phyloP scores from a whole-genome alignment of 1,140 invertebrate species.

The Cherax destructor region DNA sequence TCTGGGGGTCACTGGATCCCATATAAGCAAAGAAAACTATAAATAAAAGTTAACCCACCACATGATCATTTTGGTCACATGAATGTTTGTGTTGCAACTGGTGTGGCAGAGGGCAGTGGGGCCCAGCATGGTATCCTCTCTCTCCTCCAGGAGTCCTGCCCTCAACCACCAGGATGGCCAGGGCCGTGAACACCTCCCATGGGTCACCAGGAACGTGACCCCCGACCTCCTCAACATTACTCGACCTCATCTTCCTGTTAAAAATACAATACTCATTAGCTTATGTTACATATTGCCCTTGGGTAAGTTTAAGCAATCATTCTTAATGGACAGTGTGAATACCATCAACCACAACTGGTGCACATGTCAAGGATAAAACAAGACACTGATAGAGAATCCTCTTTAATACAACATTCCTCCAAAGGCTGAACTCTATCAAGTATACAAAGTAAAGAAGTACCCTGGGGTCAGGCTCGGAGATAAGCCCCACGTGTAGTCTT shows the following conservation, averaged over 20 bases:
- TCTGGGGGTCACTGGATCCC: too few relatives aligned
- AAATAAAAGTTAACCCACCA: constrained; percentile 76
- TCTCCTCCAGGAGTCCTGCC: constrained; percentile 81
- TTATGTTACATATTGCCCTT: neutral
- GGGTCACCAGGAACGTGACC: constrained; percentile 70
- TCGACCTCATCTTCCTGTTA: constrained; percentile 48
- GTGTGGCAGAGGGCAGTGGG: constrained; percentile 80
- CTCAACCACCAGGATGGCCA: constrained; percentile 82
- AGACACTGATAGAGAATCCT: too few relatives aligned
- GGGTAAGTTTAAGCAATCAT: too few relatives aligned
- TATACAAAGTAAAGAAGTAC: too few relatives aligned
- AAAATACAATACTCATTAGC: neutral
- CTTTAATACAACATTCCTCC: too few relatives aligned
- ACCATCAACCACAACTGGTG: too few relatives aligned
- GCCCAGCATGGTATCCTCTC: constrained; percentile 84
- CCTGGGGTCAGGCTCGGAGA: too few relatives aligned
- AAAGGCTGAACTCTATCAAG: too few relatives aligned
- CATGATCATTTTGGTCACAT: constrained; percentile 78
- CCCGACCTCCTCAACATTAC: constrained; percentile 59
- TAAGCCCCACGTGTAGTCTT: too few relatives aligned
- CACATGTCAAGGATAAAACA: too few relatives aligned
- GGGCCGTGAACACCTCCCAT: constrained; percentile 78
- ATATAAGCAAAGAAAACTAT: too few relatives aligned
- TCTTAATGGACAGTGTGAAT: too few relatives aligned
- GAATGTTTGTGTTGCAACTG: constrained; percentile 76